phyloP scores from a whole-genome alignment of 2,113 vertebrate genomes.

The Atlantisia rogersi region DNA sequence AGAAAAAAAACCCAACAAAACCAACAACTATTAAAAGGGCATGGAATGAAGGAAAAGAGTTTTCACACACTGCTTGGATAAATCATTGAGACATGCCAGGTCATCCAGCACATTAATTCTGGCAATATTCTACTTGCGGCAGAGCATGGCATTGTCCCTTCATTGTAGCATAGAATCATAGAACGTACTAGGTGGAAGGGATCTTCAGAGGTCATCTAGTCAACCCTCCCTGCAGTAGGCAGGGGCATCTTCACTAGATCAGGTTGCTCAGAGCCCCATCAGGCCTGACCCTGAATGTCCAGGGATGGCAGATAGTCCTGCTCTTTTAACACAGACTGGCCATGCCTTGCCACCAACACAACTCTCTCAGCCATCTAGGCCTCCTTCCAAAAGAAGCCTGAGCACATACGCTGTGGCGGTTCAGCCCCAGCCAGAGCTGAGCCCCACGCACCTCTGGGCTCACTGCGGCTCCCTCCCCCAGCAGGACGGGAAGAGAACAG shows the following conservation, averaged over 20 bases:
- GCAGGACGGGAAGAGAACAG: too few species aligned
- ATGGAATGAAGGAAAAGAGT: neutral
- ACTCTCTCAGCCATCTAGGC: neutral
- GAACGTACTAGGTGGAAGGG: too few species aligned
- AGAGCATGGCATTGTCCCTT: neutral
- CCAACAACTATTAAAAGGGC: neutral
- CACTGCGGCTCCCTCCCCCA: too few species aligned
- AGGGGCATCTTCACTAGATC: too few species aligned
- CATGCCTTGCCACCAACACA: neutral
- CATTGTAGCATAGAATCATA: neutral
- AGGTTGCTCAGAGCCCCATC: too few species aligned
- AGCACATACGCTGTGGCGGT: neutral
- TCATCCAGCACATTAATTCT: neutral
- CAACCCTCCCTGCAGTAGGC: too few species aligned
- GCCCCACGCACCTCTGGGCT: too few species aligned
- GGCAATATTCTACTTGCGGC: neutral
- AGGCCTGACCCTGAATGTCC: too few species aligned
- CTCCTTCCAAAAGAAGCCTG: neutral
- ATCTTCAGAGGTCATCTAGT: too few species aligned
- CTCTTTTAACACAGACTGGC: neutral
- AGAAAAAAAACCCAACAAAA: neutral
- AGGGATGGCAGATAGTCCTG: neutral
- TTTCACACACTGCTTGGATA: neutral
- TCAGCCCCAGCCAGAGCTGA: too few species aligned
- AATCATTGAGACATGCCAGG: neutral